Percentiles rank a stretch among this genome's conserved stretches.
Conservation (phyloP, 2,888 invertebrate genomes). For the Lutraria lutraria region DNA sequence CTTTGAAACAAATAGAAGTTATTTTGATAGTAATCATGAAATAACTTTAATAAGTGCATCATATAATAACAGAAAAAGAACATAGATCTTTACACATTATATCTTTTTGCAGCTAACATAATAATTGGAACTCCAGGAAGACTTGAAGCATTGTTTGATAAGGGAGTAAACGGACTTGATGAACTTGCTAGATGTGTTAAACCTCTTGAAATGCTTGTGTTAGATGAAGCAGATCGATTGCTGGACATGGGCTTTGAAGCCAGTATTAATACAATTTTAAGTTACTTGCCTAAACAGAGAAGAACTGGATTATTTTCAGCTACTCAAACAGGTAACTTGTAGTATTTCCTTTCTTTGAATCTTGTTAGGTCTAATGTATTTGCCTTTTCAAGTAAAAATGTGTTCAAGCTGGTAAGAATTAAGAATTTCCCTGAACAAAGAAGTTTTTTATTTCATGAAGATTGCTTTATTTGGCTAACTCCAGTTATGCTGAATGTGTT, state of each 20-base stretch:
- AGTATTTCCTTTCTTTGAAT: background rate
- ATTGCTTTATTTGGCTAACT: too few species aligned
- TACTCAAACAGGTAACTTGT: constrained; percentile 92
- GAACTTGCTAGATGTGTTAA: constrained; percentile 91
- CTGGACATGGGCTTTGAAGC: constrained; percentile 96
- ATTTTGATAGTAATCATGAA: too few species aligned
- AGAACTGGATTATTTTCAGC: constrained; percentile 99
- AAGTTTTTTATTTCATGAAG: too few species aligned
- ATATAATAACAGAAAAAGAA: too few species aligned
- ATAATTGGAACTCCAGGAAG: constrained; percentile 98
- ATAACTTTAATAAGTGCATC: too few species aligned
- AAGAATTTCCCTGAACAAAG: too few species aligned
- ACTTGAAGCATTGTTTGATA: constrained; percentile 91
- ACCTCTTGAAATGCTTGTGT: constrained; percentile 93
- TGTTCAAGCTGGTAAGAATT: too few species aligned
- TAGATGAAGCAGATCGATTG: constrained; percentile 98
- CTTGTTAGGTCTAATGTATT: background rate
- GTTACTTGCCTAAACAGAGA: constrained; percentile 96
- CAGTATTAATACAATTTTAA: constrained; percentile 94
- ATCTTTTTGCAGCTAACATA: constrained; percentile 90
- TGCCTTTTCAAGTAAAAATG: too few species aligned
- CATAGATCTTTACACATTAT: too few species aligned
- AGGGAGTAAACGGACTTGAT: constrained; percentile 73
- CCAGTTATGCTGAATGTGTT: too few species aligned
- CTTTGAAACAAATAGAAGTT: too few species aligned